Percentiles rank a stretch among this genome's conserved stretches.
phyloP scores from a whole-genome alignment of 2,113 vertebrate species.

The Strix uralensis region DNA sequence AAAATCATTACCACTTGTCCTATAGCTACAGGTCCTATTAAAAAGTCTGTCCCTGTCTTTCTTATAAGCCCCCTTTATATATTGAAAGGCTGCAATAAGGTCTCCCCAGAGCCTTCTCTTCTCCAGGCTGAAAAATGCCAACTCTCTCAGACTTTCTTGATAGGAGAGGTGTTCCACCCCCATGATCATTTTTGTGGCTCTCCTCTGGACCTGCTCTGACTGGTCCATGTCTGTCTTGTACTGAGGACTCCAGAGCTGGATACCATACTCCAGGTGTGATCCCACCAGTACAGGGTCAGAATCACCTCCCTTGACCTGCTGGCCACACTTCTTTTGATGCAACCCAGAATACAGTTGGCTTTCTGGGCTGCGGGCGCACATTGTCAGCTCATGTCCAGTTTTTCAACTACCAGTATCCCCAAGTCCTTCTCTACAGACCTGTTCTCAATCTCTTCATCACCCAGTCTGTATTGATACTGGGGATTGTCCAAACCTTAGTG shows the following conservation, averaged over 20 bases:
- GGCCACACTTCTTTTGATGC: background rate
- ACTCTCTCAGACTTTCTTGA: background rate
- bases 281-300: background rate
- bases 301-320: background rate
- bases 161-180: background rate
- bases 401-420: background rate
- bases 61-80: background rate
- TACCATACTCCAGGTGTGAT: background rate
- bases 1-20: background rate
- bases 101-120: background rate
- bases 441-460: background rate
- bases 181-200: rapidly evolving
- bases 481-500: rapidly evolving
- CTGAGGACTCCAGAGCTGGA: rapidly evolving
- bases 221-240: background rate
- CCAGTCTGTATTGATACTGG: rapidly evolving
- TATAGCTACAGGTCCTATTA: rapidly evolving
- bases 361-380: rapidly evolving
- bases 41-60: background rate
- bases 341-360: rapidly evolving
- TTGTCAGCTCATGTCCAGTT: rapidly evolving
- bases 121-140: background rate
- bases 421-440: background rate
- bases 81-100: background rate
- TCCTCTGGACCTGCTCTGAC: background rate